Percentiles rank a stretch among this genome's conserved stretches.
Conservation (phyloP, 2,797 vertebrate species). For the Acestrorhynchus altus region DNA sequence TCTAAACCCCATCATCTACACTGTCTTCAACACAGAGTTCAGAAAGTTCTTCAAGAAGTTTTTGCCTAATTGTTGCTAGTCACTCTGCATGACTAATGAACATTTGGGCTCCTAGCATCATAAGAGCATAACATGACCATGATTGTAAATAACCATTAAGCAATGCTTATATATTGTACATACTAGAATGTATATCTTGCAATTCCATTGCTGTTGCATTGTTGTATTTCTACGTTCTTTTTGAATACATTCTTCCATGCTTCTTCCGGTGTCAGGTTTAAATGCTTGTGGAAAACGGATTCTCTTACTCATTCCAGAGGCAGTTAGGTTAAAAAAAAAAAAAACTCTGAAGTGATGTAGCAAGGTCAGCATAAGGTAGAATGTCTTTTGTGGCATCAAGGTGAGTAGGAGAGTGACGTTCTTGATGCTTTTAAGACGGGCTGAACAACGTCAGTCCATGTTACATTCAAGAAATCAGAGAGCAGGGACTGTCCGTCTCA, state of each 20-base stretch:
- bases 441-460: constrained; percentile 37
- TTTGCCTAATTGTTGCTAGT: constrained; percentile 75
- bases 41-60: constrained; percentile 89
- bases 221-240: constrained; percentile 8
- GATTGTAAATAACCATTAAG: constrained; percentile 30
- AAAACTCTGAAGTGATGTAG: constrained; percentile 17
- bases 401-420: not conserved
- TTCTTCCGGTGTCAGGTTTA: constrained; percentile 1
- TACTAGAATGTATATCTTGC: constrained; percentile 22
- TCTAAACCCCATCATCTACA: constrained; percentile 94
- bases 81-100: constrained; percentile 12
- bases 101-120: not conserved
- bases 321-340: constrained; percentile 34
- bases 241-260: constrained; percentile 30
- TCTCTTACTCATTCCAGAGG: not conserved
- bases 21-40: constrained; percentile 92
- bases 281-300: constrained; percentile 8
- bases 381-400: not conserved
- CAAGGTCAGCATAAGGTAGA: constrained; percentile 48
- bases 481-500: constrained; percentile 31
- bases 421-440: constrained; percentile 53
- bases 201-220: not conserved
- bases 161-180: constrained; percentile 29
- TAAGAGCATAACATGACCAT: constrained; percentile 17
- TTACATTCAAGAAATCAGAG: constrained; percentile 50